A percentile compares a stretch with the other conserved stretches of the same genome.
Evolutionary conservation across 2,113 vertebrate species (phyloP).

Genomic region (Nothobranchius furzeri): DNA sequence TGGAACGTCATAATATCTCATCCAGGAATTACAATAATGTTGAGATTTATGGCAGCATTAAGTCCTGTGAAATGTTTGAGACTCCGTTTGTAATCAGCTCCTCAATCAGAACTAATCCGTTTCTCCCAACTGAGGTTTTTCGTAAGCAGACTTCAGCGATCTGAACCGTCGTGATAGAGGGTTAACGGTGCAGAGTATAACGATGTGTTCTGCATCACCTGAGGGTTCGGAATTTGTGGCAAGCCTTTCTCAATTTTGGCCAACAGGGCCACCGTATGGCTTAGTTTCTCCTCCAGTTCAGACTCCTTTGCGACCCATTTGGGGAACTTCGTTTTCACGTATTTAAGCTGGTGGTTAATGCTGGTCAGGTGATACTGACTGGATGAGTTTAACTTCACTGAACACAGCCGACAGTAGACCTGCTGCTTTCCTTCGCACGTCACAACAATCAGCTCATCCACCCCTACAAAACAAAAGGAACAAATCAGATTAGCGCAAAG

Average conservation of each 20-base stretch:
- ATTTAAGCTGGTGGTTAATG: slow-evolving; percentile 32
- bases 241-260: slow-evolving; percentile 19
- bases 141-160: no score
- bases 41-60: no score
- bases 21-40: no score
- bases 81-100: no score
- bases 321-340: slow-evolving; percentile 47
- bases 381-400: slow-evolving; percentile 12
- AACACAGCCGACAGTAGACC: slow-evolving; percentile 61
- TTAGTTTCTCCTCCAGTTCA: neutral
- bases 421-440: slow-evolving; percentile 28
- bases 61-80: no score
- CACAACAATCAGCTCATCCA: slow-evolving; percentile 33
- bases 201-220: slow-evolving; percentile 16
- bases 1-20: no score
- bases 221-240: neutral
- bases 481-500: no score
- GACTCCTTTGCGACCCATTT: neutral
- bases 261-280: slow-evolving; percentile 5
- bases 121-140: no score
- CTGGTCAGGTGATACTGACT: slow-evolving; percentile 7
- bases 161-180: no score
- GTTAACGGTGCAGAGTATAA: neutral
- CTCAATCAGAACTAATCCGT: no score
- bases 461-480: slow-evolving; percentile 30